Conservation (phyloP, 2,888 invertebrate genomes). For the Conistra vaccinii region DNA sequence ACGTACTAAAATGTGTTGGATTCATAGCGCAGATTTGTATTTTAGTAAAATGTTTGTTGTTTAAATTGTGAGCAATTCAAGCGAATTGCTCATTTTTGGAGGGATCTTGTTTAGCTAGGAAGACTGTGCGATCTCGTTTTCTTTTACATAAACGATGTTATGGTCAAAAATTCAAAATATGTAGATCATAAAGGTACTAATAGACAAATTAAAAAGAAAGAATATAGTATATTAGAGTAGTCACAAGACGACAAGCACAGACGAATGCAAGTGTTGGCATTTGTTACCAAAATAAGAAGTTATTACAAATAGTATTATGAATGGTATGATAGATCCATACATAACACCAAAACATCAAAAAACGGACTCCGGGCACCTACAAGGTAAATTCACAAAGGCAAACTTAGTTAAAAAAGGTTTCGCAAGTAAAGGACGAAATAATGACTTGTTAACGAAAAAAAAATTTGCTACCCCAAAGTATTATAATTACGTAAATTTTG, state of each 20-base stretch:
- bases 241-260: not conserved
- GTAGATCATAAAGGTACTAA: too few relatives aligned
- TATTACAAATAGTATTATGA: not conserved
- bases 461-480: constrained; percentile 32
- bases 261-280: not conserved
- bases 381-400: constrained; percentile 52
- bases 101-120: not conserved
- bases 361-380: constrained; percentile 18
- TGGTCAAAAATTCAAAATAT: not conserved
- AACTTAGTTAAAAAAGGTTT: constrained; percentile 62
- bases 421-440: constrained; percentile 40
- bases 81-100: not conserved
- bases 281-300: not conserved
- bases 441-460: constrained; percentile 50
- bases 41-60: constrained; percentile 35
- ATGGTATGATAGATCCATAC: not conserved
- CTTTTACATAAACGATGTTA: too few relatives aligned
- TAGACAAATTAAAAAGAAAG: not conserved
- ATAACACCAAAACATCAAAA: constrained; percentile 33
- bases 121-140: not conserved
- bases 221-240: not conserved
- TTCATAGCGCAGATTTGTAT: constrained; percentile 31
- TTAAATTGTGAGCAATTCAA: constrained; percentile 1
- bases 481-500: constrained; percentile 53
- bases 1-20: constrained; percentile 44